phyloP scores from a whole-genome alignment of 2,113 vertebrate species.

The Gulo gulo region DNA sequence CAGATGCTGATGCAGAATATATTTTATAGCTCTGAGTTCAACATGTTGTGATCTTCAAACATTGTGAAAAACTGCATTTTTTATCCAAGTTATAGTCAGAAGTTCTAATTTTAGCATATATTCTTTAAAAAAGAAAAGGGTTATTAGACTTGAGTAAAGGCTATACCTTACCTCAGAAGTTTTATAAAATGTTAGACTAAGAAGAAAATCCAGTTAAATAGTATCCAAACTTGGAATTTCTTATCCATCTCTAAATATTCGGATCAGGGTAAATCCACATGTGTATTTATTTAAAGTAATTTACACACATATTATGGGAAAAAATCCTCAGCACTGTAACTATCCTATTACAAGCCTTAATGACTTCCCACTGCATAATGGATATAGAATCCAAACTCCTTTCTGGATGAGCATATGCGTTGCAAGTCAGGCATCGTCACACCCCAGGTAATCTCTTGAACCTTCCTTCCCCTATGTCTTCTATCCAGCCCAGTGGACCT shows the following conservation, averaged over 20 bases:
- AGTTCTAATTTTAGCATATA: not conserved
- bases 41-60: not conserved
- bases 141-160: not conserved
- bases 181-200: constrained; percentile 6
- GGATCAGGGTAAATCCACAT: not conserved
- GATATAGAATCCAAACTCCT: not conserved
- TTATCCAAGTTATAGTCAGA: not conserved
- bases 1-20: not conserved
- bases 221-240: not conserved
- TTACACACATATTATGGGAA: not conserved
- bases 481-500: not conserved
- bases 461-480: not conserved
- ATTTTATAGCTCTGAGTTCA: not conserved
- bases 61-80: not conserved
- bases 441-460: not conserved
- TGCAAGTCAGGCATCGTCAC: not conserved
- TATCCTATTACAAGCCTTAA: not conserved
- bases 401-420: not conserved
- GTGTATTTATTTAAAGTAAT: constrained; percentile 1
- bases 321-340: not conserved
- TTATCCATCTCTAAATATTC: not conserved
- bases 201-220: not conserved
- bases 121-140: not conserved
- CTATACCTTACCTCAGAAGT: not conserved
- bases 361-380: not conserved